A percentile compares a stretch with the other conserved stretches of the same genome.
Conservation (phyloP, 2,113 vertebrate genomes). For the Carassius auratus region DNA sequence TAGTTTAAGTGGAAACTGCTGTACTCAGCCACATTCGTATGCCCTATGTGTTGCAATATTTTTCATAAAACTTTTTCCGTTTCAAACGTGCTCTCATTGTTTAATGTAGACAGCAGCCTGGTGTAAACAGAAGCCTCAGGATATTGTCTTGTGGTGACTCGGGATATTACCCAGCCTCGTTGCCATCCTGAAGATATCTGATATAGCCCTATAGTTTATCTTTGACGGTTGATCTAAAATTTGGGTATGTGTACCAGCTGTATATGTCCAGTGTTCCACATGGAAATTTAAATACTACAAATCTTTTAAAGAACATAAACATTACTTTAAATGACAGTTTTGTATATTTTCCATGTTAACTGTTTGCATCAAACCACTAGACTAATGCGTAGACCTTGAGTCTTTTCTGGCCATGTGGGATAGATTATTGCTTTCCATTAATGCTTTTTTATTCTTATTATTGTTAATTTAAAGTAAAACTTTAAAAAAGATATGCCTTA, state of each 20-base stretch:
- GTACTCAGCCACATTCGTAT: neutral
- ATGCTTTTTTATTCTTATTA: too few species aligned
- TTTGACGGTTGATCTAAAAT: neutral
- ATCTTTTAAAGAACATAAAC: neutral
- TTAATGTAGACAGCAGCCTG: conserved; percentile 23
- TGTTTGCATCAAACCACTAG: neutral
- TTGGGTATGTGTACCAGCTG: neutral
- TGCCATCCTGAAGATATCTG: neutral
- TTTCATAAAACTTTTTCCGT: conserved; percentile 11
- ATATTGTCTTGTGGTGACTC: conserved; percentile 3
- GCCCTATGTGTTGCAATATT: neutral
- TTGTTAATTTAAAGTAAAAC: neutral
- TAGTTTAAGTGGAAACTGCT: neutral
- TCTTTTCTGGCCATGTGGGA: neutral
- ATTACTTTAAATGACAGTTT: neutral
- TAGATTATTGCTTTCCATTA: neutral
- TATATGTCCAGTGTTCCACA: neutral
- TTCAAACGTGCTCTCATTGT: conserved; percentile 23
- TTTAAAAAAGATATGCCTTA: neutral
- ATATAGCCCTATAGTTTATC: neutral
- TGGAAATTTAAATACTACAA: neutral
- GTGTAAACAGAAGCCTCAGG: conserved; percentile 7
- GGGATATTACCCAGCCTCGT: conserved; percentile 23
- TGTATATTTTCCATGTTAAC: neutral
- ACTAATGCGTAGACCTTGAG: neutral